phyloP scores from a whole-genome alignment of 1,140 invertebrate species.

The Drosophila nebulosa region DNA sequence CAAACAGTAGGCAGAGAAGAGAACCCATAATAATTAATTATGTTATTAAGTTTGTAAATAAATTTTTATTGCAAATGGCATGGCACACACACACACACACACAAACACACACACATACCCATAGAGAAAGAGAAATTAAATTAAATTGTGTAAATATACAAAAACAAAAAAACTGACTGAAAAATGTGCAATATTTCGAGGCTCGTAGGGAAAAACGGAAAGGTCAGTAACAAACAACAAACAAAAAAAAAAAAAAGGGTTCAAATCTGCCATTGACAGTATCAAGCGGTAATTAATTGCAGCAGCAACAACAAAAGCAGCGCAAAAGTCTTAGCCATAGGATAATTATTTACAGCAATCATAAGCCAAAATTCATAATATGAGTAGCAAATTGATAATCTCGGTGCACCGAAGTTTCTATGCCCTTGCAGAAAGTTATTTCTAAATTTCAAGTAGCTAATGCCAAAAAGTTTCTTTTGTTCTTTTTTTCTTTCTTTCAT shows the following conservation, averaged over 20 bases:
- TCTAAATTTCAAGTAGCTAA: too few relatives aligned
- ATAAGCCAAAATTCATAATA: conserved; percentile 37
- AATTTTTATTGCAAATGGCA: conserved; percentile 66
- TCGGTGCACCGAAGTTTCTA: conserved; percentile 12
- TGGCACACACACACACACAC: conserved; percentile 37
- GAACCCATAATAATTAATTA: conserved; percentile 57
- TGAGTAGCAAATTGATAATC: conserved; percentile 20
- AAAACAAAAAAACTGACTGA: conserved; percentile 39
- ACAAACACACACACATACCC: conserved; percentile 12
- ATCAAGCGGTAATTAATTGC: conserved; percentile 52
- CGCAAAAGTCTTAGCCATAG: conserved; percentile 10
- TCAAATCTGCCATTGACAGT: conserved; percentile 40
- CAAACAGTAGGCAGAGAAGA: conserved; percentile 30
- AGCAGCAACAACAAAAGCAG: conserved; percentile 16
- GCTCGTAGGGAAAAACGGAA: not conserved
- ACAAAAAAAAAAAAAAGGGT: not conserved
- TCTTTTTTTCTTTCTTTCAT: too few relatives aligned
- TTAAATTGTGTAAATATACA: conserved; percentile 68
- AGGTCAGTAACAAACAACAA: not conserved
- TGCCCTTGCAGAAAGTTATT: not conserved
- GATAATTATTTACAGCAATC: conserved; percentile 45
- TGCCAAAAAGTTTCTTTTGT: too few relatives aligned
- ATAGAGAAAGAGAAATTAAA: conserved; percentile 20
- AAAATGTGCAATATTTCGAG: conserved; percentile 33
- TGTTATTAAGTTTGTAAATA: conserved; percentile 75